Base-by-base conservation (phyloP, 2,113 vertebrate genomes). In the Cyprinus carpio region DNA sequence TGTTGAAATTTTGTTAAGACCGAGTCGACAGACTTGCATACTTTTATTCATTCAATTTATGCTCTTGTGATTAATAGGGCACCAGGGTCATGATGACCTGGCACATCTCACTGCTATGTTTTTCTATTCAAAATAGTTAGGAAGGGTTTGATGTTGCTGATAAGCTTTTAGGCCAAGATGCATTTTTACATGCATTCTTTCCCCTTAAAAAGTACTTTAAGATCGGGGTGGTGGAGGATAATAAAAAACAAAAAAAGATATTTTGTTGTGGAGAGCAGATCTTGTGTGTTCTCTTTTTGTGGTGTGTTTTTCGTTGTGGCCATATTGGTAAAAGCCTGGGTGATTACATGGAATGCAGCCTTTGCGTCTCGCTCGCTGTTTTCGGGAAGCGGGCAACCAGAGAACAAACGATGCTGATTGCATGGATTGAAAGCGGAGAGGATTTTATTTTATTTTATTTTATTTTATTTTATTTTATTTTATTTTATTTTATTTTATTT, bases 171-270 rank as follows among this genome's bases (percentile, higher is more conserved):
- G 74, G 79, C 84, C 62, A 27, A 34, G 69, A 23, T 27, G 64
- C 78, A 20, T 54, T 79, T 89, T 89, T 75, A 78, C 40, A 83
- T 84, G 76, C 82, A 85, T 89, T 89, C 87, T 87, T 86, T 54
- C 67, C 27, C 51, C 46, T 82, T 71, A 15, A 56, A 86, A 86
- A 67, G 40, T 49, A 74, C 16, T 76, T 71, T 25, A 72, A 75
- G 76, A 77, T 81, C 64, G 82, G 67, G 69, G 82, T 54, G 3
- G 34, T 23, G 81, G 49, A n/a, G 74, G n/a, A n/a, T n/a, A 83
- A 77, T 81, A 62, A 86, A 90, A 87, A 92, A 92, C 91, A 93
- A 93, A 92, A 85, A 74, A 83, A 65, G 84, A 84, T 85, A 92
- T 93, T n/a, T n/a, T 92, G 91, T 93, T 65, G 81, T 69, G 77